Evolutionary conservation across 2,888 invertebrate genomes (phyloP), one percentile per base, ranked within the genome.

Genomic region (Magallana nippona): DNA sequence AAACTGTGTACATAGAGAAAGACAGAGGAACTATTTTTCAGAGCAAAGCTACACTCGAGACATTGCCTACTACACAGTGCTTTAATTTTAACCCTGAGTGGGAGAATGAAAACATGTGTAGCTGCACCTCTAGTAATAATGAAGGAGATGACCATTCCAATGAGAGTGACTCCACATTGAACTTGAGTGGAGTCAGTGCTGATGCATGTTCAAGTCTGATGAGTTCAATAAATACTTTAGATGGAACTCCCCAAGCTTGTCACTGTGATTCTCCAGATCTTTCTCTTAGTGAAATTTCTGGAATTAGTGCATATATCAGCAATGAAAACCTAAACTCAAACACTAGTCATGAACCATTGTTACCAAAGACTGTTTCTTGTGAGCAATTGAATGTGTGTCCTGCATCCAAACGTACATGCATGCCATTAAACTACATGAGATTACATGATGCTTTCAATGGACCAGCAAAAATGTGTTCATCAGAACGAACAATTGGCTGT

Each of bases 151-250:
- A 79, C 55, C 79, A 78, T 79, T 79, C 83, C 58, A 58, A 77
- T 56, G 81, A 80, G 15, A 85, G 85, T 82, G 79, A 79, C n/a
- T 85, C 85, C 5, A 79, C 83, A 3, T 71, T 85, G 63, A 85
- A 85, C 56, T 79, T 85, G 19, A 85, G 85, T 79, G 83, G 82
- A 71, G 13, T 85, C 15, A 82, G 83, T 62, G 82, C 79, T 56
- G 81, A 81, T 83, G 62, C 17, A 17, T 56, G 58, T 57, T n/a
- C 77, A 22, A 79, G 80, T 77, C 56, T 83, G 19, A 71, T 55
- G 27, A 81, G 77, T 44, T 83, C 83, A 13, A 32, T 56, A 19
- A 83, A 85, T 56, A 81, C 44, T 15, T 17, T 80, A n/a, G 77
- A 44, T 32, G 77, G 57, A 55, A 78, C 17, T 57, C 62, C 58